Conservation (phyloP, 2,113 vertebrate species). For the Colinus virginianus region DNA sequence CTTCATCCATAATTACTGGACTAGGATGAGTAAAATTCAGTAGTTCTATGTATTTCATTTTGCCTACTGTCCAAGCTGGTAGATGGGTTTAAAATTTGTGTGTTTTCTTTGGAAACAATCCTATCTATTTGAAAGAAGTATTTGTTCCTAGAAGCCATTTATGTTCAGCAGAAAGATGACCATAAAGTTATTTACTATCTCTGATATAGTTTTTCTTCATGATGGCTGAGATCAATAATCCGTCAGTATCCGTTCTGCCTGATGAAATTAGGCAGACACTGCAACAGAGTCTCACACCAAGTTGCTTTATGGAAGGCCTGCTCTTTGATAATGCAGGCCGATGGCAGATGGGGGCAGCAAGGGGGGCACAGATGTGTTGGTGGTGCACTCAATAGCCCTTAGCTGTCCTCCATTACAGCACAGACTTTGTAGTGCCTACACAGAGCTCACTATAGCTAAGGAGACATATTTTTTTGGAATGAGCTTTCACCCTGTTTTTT, state of each 20-base stretch:
- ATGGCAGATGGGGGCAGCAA: background rate
- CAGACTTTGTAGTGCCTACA: background rate
- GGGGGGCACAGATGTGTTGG: accelerated
- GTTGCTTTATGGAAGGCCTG: background rate
- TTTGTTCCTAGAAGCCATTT: background rate
- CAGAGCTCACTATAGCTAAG: background rate
- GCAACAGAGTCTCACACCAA: background rate
- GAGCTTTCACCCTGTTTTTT: background rate
- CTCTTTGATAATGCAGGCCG: accelerated
- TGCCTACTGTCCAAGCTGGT: background rate
- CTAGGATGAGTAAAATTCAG: background rate
- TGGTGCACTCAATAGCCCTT: background rate
- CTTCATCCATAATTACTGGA: background rate
- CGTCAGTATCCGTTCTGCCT: background rate
- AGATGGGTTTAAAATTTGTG: background rate
- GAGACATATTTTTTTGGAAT: background rate
- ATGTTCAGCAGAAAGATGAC: background rate
- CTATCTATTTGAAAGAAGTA: background rate
- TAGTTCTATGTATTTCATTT: background rate
- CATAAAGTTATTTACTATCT: background rate
- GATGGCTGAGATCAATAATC: background rate
- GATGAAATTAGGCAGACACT: background rate
- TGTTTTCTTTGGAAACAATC: background rate
- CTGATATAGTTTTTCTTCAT: background rate
- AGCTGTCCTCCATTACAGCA: background rate